phyloP scores from a whole-genome alignment of 2,113 vertebrate species.

The Megaceryle torquata region DNA sequence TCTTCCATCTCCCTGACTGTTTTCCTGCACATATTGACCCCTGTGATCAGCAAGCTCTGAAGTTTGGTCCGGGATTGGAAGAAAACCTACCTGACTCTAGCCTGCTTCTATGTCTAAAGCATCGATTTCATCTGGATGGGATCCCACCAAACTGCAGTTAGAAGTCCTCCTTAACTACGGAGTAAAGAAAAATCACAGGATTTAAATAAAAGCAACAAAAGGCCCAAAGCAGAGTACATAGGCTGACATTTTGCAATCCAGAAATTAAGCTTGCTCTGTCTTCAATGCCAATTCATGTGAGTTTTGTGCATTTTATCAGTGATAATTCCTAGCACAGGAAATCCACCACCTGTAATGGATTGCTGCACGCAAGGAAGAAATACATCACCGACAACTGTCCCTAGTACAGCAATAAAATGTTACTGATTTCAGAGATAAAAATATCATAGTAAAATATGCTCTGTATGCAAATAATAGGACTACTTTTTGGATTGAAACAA shows the following conservation, averaged over 20 bases:
- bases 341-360: neutral
- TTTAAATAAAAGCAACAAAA: neutral
- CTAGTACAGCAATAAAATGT: conserved; percentile 31
- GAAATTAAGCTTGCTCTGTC: neutral
- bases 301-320: neutral
- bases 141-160: neutral
- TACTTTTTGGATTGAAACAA: conserved; percentile 43
- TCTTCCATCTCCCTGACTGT: neutral
- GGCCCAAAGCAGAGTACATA: neutral
- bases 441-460: conserved; percentile 53
- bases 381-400: neutral
- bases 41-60: neutral
- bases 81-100: neutral
- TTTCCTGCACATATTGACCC: neutral
- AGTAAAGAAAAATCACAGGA: neutral
- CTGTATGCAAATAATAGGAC: conserved; percentile 42
- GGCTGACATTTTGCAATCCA: neutral
- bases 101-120: neutral
- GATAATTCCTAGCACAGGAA: neutral
- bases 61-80: neutral
- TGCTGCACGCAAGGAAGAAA: neutral
- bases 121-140: neutral
- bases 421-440: conserved; percentile 57
- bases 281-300: neutral
- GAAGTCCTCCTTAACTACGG: neutral